Conservation (phyloP, 2,888 invertebrate genomes). For the Epistrophella euchroma region DNA sequence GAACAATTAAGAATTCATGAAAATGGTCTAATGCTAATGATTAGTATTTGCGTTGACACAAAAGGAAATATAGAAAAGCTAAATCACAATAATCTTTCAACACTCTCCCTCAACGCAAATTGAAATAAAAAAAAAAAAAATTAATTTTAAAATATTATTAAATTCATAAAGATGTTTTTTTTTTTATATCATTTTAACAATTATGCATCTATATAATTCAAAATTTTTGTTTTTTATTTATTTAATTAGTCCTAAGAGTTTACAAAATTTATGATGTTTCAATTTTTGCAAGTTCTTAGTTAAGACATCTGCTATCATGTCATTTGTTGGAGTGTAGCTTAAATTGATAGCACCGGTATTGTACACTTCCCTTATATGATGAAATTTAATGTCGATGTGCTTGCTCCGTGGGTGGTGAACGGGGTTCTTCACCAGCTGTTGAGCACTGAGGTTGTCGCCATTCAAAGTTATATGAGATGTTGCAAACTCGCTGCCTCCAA, state of each 20-base stretch:
- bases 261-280: constrained; percentile 5
- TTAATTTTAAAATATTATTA: no score
- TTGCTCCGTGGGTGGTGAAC: constrained; percentile 14
- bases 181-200: background rate
- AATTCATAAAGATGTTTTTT: background rate
- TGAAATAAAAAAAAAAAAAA: background rate
- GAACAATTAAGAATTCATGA: no score
- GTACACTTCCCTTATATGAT: no score
- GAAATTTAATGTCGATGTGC: constrained; percentile 19
- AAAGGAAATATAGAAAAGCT: no score
- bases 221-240: background rate
- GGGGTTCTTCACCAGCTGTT: no score
- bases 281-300: no score
- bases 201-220: background rate
- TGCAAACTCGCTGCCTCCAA: constrained; percentile 24
- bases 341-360: no score
- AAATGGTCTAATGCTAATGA: no score
- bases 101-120: background rate
- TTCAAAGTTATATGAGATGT: background rate
- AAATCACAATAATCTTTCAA: no score
- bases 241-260: background rate
- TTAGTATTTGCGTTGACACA: no score
- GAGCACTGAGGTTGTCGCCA: background rate
- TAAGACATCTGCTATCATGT: no score
- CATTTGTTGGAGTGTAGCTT: no score